A percentile compares a stretch with the other conserved stretches of the same genome.
phyloP scores from a whole-genome alignment of 2,113 vertebrate genomes.

The Dasyprocta punctata region DNA sequence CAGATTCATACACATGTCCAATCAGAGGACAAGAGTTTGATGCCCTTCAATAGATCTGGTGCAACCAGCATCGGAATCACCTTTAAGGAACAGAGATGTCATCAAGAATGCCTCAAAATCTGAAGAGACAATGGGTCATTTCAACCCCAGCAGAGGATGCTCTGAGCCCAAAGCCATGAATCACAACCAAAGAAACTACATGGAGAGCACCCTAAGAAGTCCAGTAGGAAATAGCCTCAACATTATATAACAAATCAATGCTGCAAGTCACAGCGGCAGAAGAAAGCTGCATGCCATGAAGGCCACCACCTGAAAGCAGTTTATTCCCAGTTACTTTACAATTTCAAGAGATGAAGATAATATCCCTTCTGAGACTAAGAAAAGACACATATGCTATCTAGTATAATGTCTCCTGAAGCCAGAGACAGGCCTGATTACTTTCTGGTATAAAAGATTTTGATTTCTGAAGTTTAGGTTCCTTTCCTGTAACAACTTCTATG shows the following conservation, averaged over 20 bases:
- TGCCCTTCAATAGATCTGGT: not conserved
- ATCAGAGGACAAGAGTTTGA: not conserved
- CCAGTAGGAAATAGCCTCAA: too few species aligned
- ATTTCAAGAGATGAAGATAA: too few species aligned
- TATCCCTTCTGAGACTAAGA: too few species aligned
- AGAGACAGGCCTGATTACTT: not conserved
- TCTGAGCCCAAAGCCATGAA: not conserved
- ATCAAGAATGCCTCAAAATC: not conserved
- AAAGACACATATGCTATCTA: not conserved
- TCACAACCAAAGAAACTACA: not conserved
- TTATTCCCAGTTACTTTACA: too few species aligned
- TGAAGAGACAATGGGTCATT: not conserved
- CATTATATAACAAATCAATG: not conserved
- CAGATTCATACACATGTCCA: not conserved
- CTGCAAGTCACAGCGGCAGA: not conserved
- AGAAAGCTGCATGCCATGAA: not conserved
- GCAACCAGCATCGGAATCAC: not conserved
- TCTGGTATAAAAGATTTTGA: not conserved
- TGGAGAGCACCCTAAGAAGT: not conserved
- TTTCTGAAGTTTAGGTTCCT: not conserved
- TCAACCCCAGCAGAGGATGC: not conserved
- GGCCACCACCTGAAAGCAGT: not conserved
- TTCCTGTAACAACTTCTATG: not conserved
- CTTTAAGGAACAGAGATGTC: not conserved
- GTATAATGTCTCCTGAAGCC: not conserved